phyloP scores from a whole-genome alignment of 2,113 vertebrate genomes.

The Stigmatopora nigra region DNA sequence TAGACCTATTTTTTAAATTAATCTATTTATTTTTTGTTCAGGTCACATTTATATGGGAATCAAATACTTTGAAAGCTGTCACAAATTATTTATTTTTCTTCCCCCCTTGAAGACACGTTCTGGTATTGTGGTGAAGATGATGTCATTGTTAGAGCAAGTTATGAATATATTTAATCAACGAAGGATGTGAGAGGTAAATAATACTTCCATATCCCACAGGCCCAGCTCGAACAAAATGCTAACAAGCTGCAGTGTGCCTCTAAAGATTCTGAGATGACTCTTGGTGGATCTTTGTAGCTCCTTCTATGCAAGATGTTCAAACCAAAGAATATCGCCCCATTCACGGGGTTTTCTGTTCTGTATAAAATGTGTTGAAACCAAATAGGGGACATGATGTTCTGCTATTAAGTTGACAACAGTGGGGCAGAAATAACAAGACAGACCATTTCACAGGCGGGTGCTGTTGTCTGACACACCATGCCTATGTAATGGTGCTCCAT shows the following conservation, averaged over 20 bases:
- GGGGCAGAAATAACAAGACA: not conserved
- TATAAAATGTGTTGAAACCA: slow-evolving; percentile 2
- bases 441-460: not conserved
- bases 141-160: slow-evolving; percentile 12
- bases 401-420: not conserved
- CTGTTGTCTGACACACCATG: not conserved
- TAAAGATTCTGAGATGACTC: not conserved
- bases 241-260: slow-evolving; percentile 16
- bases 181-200: not conserved
- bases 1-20: not conserved
- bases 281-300: not conserved
- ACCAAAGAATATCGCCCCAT: not conserved
- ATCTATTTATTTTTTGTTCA: slow-evolving; percentile 7
- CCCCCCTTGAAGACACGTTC: not conserved
- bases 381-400: slow-evolving; percentile 3
- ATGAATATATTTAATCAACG: slow-evolving; percentile 11
- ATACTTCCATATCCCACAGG: not conserved
- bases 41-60: slow-evolving; percentile 7
- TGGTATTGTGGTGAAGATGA: not conserved
- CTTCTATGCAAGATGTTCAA: not conserved
- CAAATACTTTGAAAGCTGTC: slow-evolving; percentile 5
- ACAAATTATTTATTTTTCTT: not conserved
- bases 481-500: not conserved
- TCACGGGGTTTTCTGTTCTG: not conserved
- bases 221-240: slow-evolving; percentile 16